These are phyloP conservation scores for Gila robusta DNA, from an alignment of 2,797 vertebrate species.

Conservation along the genomic window DNA sequence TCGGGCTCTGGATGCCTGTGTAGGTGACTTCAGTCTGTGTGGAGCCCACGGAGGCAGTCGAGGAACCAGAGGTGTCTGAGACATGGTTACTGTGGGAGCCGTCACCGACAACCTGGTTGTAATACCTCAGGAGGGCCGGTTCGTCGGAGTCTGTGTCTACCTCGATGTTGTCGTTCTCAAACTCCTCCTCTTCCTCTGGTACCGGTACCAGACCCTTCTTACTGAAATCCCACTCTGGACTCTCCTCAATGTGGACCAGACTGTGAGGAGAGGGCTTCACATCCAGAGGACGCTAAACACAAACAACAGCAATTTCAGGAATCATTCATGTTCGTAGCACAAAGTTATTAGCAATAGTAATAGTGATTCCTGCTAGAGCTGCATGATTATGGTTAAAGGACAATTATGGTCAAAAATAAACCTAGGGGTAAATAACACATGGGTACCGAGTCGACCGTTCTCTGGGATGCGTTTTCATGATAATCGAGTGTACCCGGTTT, in stretches of 20 bases:
- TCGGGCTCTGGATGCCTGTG: constrained; percentile 91
- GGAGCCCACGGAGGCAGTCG: constrained; percentile 80
- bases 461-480: too few relatives aligned
- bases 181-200: constrained; percentile 76
- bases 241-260: constrained; percentile 89
- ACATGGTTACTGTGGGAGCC: constrained; percentile 73
- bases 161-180: constrained; percentile 63
- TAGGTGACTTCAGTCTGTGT: constrained; percentile 88
- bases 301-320: constrained; percentile 28
- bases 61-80: constrained; percentile 78
- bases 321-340: not conserved
- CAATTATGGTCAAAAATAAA: too few relatives aligned
- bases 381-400: too few relatives aligned
- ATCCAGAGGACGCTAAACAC: constrained; percentile 82
- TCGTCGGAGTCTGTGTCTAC: constrained; percentile 75
- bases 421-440: too few relatives aligned
- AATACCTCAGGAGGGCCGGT: constrained; percentile 76
- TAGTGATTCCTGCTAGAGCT: too few relatives aligned
- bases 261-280: constrained; percentile 91
- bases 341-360: not conserved
- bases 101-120: constrained; percentile 83
- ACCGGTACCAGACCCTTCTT: constrained; percentile 78
- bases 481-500: too few relatives aligned
- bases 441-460: too few relatives aligned
- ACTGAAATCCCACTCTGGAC: constrained; percentile 72